Evolutionary conservation across 2,113 vertebrate species (phyloP).

Genomic region (Sphaerodactylus townsendi): DNA sequence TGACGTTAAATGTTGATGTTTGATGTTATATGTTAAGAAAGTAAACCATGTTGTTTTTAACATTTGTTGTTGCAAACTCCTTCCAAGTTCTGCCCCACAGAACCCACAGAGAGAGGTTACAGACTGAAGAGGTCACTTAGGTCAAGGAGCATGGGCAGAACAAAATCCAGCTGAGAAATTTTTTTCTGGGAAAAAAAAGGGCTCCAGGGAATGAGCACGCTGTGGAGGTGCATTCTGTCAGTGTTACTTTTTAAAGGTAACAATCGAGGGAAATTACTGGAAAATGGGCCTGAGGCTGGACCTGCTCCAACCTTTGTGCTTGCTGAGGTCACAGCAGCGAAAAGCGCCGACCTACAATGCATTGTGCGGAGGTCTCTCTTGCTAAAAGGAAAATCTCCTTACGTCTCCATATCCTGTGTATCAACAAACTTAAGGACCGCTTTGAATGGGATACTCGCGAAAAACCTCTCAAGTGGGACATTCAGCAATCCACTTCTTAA

Average conservation of each 20-base stretch:
- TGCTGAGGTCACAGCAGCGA: background rate
- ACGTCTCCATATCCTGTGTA: background rate
- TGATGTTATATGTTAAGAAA: too few species aligned
- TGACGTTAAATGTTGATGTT: too few species aligned
- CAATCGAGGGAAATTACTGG: constrained; percentile 10
- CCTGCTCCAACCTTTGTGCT: background rate
- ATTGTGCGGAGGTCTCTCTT: background rate
- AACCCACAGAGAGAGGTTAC: too few species aligned
- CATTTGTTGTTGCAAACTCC: too few species aligned
- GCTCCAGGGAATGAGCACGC: background rate
- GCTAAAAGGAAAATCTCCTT: background rate
- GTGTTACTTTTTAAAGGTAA: background rate
- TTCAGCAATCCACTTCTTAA: background rate
- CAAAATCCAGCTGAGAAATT: background rate
- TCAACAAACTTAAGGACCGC: background rate
- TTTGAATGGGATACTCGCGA: background rate
- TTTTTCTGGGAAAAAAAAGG: accelerated
- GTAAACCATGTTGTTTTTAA: too few species aligned
- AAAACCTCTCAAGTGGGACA: background rate
- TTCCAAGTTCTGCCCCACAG: too few species aligned
- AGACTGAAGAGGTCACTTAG: background rate
- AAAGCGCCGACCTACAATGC: background rate
- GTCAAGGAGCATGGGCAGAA: background rate
- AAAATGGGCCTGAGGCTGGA: background rate
- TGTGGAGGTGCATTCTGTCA: background rate